Base-by-base conservation (phyloP, 2,888 invertebrate species). In the Exephanes ischioxanthus region DNA sequence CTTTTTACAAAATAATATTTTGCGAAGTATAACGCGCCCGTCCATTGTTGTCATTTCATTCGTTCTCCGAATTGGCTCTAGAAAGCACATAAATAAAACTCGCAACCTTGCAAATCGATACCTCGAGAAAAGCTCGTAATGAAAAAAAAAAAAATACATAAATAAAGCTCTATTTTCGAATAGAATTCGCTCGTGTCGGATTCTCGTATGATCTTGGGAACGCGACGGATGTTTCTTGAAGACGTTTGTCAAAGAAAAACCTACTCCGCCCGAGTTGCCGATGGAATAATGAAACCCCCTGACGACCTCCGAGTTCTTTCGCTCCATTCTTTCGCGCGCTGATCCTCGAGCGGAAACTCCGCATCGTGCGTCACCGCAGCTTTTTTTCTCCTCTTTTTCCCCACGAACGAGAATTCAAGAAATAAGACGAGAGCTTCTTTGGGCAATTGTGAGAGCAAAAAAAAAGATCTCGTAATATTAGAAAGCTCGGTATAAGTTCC, bases 261-360 rank as follows among this genome's bases (percentile, higher is more conserved):
- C n/a, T n/a, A n/a, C n/a, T 53, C n/a, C 53, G n/a, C n/a, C 53
- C 53, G 16, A n/a, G n/a, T 53, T 16, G n/a, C 53, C 16, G 53
- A n/a, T 53, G n/a, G 16, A 53, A 53, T 53, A 53, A 19, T n/a
- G 53, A 53, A 53, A 53, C 7, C 53, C n/a, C 5, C 5, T n/a
- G 41, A 41, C 53, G n/a, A 55, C 9, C 53, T 19, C 53, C 53
- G 53, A 55, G 53, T 19, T 55, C n/a, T 55, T 55, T 55, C 53
- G 9, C 7, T 55, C 19, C 53, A 55, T 55, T 55, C 53, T 55
- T 55, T 19, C 19, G 53, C 53, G 53, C 53, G 53, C 19, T 19
- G 9, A 19, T 55, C 19, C 53, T 16, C 53, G 9, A 55, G 7
- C n/a, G 3, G 9, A 19, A 55, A 9, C 53, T 55, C 53, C 53